Conservation (phyloP, 2,113 vertebrate genomes). For the Pithys albifrons region DNA sequence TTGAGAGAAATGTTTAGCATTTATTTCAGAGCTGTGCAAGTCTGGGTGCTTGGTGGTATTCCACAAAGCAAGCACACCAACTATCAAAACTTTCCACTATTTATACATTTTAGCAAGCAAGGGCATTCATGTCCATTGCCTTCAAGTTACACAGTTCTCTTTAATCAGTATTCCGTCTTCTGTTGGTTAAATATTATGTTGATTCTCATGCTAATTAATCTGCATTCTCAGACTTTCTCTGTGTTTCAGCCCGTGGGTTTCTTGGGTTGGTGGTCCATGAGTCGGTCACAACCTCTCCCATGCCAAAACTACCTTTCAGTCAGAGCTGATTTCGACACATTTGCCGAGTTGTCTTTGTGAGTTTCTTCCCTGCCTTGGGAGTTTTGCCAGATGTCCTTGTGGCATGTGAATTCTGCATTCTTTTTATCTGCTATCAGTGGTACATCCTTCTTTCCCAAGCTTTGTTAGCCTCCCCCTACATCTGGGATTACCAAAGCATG, state of each 20-base stretch:
- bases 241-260: not conserved
- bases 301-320: not conserved
- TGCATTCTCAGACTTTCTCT: not conserved
- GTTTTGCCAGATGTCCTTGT: not conserved
- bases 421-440: not conserved
- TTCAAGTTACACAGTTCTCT: not conserved
- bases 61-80: too few relatives aligned
- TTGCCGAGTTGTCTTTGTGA: not conserved
- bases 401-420: not conserved
- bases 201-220: not conserved
- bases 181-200: not conserved
- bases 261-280: not conserved
- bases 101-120: not conserved
- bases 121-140: not conserved
- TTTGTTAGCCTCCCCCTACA: not conserved
- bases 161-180: not conserved
- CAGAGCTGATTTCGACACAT: not conserved
- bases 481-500: accelerated
- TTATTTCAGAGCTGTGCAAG: too few relatives aligned
- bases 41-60: too few relatives aligned
- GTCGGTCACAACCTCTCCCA: not conserved
- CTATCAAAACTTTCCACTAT: not conserved
- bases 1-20: too few relatives aligned
- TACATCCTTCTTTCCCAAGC: not conserved
- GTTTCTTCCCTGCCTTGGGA: not conserved